Percentiles rank a stretch among this genome's conserved stretches.
Conservation (phyloP, 2,797 vertebrate genomes). For the Gephyroberyx darwinii region DNA sequence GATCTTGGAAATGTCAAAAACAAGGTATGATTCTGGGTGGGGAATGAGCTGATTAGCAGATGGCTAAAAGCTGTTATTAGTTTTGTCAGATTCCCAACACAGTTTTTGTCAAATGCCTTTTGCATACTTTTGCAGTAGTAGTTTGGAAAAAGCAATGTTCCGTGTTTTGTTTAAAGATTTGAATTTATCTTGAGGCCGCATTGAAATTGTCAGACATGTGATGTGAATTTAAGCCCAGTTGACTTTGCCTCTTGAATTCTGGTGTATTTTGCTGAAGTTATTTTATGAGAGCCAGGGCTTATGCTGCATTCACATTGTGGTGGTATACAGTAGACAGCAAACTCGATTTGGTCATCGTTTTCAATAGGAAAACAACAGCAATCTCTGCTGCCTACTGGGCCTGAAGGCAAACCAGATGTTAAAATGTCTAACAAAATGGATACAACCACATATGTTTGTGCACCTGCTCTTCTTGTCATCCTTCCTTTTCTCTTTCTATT, state of each 20-base stretch:
- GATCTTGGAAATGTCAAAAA: not conserved
- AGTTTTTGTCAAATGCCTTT: slow-evolving; percentile 5
- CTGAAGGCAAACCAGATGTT: slow-evolving; percentile 42
- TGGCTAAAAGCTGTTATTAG: not conserved
- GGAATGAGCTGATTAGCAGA: not conserved
- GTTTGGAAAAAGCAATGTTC: slow-evolving; percentile 12
- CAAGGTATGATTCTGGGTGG: not conserved
- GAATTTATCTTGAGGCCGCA: slow-evolving; percentile 32
- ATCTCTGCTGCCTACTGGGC: slow-evolving; percentile 27
- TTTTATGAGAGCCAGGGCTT: slow-evolving; percentile 19
- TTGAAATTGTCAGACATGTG: slow-evolving; percentile 39
- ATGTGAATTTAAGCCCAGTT: slow-evolving; percentile 40
- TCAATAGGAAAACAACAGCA: slow-evolving; percentile 1
- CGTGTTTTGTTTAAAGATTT: slow-evolving; percentile 8
- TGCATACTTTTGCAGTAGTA: slow-evolving; percentile 25
- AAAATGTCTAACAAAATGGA: slow-evolving; percentile 22
- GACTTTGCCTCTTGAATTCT: slow-evolving; percentile 42
- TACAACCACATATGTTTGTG: slow-evolving; percentile 24
- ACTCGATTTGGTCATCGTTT: slow-evolving; percentile 11
- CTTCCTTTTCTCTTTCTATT: slow-evolving; percentile 13
- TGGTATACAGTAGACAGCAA: slow-evolving; percentile 3
- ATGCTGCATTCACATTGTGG: slow-evolving; percentile 30
- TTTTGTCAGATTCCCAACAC: not conserved
- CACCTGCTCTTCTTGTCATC: not conserved
- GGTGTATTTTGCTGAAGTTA: slow-evolving; percentile 32